Conservation (phyloP, 1,140 invertebrate genomes). For the Sycophaga agraensis region DNA sequence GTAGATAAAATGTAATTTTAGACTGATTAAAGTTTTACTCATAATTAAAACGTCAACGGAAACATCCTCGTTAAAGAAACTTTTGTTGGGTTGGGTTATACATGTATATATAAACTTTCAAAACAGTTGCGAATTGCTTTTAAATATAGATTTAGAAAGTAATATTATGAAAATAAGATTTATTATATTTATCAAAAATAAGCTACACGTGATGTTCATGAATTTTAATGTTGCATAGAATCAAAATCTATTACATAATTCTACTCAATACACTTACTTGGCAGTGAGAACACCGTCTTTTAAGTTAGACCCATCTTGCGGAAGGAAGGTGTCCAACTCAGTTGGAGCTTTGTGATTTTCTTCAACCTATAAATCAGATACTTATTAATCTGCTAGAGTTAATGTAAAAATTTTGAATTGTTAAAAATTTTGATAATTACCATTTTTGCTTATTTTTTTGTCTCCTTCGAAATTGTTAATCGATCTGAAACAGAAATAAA, state of each 20-base stretch:
- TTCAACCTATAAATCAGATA: slow-evolving; percentile 17
- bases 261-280: slow-evolving; percentile 42
- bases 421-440: not conserved
- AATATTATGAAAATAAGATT: not conserved
- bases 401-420: not conserved
- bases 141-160: not conserved
- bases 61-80: no score
- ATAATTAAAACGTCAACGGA: no score
- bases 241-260: no score
- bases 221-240: no score
- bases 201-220: no score
- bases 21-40: no score
- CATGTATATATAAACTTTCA: no score
- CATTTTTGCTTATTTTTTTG: slow-evolving; percentile 18
- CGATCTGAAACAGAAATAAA: slow-evolving; percentile 18
- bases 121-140: not conserved
- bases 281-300: slow-evolving; percentile 50
- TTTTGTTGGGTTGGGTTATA: no score
- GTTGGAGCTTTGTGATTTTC: slow-evolving; percentile 49
- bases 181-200: not conserved
- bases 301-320: slow-evolving; percentile 59
- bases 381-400: no score
- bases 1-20: no score
- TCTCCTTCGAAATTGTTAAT: not conserved
- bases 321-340: slow-evolving; percentile 68